These are phyloP conservation scores for Pempheris klunzingeri DNA, from an alignment of 2,797 vertebrate genomes.

Conservation along the genomic window DNA sequence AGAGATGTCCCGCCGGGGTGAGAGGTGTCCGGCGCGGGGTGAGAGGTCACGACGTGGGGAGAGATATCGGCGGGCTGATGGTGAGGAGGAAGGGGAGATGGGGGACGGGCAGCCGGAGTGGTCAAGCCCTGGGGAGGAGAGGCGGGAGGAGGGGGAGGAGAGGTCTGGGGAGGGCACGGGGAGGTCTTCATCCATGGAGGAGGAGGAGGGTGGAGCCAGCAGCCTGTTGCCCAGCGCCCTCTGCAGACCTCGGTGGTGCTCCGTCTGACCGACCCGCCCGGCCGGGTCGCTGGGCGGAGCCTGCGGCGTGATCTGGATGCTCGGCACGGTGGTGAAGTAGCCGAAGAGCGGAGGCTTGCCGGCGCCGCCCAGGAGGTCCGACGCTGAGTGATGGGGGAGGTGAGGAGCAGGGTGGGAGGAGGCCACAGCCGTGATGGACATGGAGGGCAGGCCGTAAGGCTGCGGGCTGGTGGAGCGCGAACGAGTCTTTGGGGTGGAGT, in stretches of 20 bases:
- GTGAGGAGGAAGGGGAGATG: slow-evolving; percentile 90
- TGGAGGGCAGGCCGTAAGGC: slow-evolving; percentile 89
- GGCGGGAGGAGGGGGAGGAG: slow-evolving; percentile 90
- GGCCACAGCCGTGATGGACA: slow-evolving; percentile 88
- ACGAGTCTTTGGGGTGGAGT: slow-evolving; percentile 94
- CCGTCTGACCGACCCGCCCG: slow-evolving; percentile 86
- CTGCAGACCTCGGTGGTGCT: slow-evolving; percentile 90
- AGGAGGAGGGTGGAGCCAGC: slow-evolving; percentile 78
- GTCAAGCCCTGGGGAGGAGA: slow-evolving; percentile 92
- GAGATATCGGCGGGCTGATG: slow-evolving; percentile 91
- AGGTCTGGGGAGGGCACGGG: slow-evolving; percentile 85
- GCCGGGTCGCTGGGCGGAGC: slow-evolving; percentile 84
- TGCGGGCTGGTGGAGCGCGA: slow-evolving; percentile 97
- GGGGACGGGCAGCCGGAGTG: slow-evolving; percentile 88
- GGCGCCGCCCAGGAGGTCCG: slow-evolving; percentile 83
- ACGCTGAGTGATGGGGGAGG: slow-evolving; percentile 25
- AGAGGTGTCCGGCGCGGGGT: slow-evolving; percentile 89
- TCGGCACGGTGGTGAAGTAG: slow-evolving; percentile 95
- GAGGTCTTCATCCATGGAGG: slow-evolving; percentile 92
- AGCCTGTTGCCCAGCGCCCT: slow-evolving; percentile 83
- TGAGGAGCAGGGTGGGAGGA: slow-evolving; percentile 77
- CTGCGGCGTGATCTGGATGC: slow-evolving; percentile 95
- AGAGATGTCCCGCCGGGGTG: slow-evolving; percentile 91
- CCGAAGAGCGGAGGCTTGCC: slow-evolving; percentile 91
- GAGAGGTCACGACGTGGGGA: slow-evolving; percentile 93